A percentile compares a stretch with the other conserved stretches of the same genome.
Evolutionary conservation across 1,140 invertebrate species (phyloP).

Genomic region (Neelides sp.): DNA sequence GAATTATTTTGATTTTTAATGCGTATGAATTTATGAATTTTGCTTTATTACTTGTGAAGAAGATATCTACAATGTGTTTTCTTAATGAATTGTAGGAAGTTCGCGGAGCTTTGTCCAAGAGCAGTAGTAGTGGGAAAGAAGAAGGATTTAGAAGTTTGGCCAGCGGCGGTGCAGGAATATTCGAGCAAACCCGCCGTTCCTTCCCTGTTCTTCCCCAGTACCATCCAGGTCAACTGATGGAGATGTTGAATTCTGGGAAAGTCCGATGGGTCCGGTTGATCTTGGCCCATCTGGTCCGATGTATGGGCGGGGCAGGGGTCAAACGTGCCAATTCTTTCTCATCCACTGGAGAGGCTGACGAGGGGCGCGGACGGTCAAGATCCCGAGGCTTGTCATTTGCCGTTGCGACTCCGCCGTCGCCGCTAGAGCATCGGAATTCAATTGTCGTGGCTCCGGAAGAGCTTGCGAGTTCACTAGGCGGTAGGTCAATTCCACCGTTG

Average conservation of each 20-base stretch:
- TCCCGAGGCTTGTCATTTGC: slow-evolving; percentile 75
- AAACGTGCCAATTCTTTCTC: slow-evolving; percentile 36
- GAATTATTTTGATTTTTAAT: no score
- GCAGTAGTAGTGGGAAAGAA: slow-evolving; percentile 4
- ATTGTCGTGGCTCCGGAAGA: slow-evolving; percentile 63
- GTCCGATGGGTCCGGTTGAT: slow-evolving; percentile 96
- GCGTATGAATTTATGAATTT: no score
- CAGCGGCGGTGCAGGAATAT: slow-evolving; percentile 26
- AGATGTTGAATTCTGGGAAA: slow-evolving; percentile 95
- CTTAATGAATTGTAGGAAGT: slow-evolving; percentile 18
- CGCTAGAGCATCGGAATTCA: slow-evolving; percentile 46
- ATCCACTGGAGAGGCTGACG: slow-evolving; percentile 45
- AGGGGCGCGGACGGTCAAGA: slow-evolving; percentile 50
- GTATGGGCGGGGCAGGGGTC: slow-evolving; percentile 16
- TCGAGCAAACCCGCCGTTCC: slow-evolving; percentile 48
- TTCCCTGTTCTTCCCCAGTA: slow-evolving; percentile 98
- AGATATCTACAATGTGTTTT: neutral
- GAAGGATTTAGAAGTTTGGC: slow-evolving; percentile 12
- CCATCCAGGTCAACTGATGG: slow-evolving; percentile 97
- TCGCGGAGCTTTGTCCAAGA: slow-evolving; percentile 6
- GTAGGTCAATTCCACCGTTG: slow-evolving; percentile 88
- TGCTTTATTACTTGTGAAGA: neutral
- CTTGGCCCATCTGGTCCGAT: slow-evolving; percentile 73
- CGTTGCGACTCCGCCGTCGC: slow-evolving; percentile 38
- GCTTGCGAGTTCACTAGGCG: slow-evolving; percentile 78